These are phyloP conservation scores for Biston stratarius DNA, from an alignment of 2,888 invertebrate species.

Conservation along the genomic window DNA sequence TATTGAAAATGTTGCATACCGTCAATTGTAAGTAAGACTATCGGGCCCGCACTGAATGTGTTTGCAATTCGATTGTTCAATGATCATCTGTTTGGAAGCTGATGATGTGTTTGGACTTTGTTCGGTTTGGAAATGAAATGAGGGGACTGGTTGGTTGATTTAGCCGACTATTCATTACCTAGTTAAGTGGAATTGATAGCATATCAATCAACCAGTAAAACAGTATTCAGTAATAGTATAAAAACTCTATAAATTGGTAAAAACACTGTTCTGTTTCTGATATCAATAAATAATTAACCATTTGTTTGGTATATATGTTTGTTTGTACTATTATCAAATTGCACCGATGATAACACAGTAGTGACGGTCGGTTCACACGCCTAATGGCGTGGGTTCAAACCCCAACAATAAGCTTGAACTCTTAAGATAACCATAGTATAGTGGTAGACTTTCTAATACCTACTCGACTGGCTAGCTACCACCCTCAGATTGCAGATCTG, in stretches of 20 bases:
- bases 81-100: constrained; percentile 21
- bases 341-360: too few species aligned
- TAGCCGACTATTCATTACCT: constrained; percentile 2
- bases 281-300: too few species aligned
- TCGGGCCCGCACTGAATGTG: constrained; percentile 30
- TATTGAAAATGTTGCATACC: not conserved
- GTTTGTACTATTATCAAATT: too few species aligned
- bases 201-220: not conserved
- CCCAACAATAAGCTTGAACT: too few species aligned
- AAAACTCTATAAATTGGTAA: not conserved
- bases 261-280: too few species aligned
- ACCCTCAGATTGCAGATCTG: too few species aligned
- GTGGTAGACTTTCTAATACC: too few species aligned
- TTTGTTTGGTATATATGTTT: too few species aligned
- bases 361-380: too few species aligned
- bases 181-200: not conserved
- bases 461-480: too few species aligned
- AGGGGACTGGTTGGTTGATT: not conserved
- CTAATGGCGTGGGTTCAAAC: too few species aligned
- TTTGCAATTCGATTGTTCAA: constrained; percentile 11
- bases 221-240: not conserved
- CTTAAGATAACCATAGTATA: too few species aligned
- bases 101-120: constrained; percentile 16
- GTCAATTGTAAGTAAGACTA: constrained; percentile 34
- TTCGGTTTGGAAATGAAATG: constrained; percentile 10